Base-by-base conservation (phyloP, 2,113 vertebrate genomes). In the Odontesthes bonariensis region DNA sequence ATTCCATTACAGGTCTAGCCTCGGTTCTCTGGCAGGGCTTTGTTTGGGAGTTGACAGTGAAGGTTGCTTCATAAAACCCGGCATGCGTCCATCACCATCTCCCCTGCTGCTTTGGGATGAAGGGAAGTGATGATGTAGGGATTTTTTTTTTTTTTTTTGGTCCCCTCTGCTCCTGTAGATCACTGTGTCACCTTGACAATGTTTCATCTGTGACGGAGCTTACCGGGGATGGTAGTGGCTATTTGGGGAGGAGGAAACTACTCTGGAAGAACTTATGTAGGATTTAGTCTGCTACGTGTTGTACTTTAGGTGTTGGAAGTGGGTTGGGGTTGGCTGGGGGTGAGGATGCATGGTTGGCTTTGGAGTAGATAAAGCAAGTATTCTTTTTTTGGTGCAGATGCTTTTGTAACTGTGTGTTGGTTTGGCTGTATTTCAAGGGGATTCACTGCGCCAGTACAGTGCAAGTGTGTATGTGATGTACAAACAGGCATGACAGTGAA, bases 71-170 rank as follows among this genome's bases (percentile, higher is more conserved):
- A 62, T 80, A 75, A 87, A 87, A 82, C 81, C 27, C 61, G 42
- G 79, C 86, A 74, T 66, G 46, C 64, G 69, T 78, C 84, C 86
- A 74, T 85, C 79, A 51, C 63, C 46, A 12, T 89, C 61, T 78
- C 75, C 65, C 75, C 78, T 42, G 52, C 84, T 84, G 88, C 73
- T 87, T 65, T 53, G 71, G 80, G 77, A 84, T 88, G 79, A 86
- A 84, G 84, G 69, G 66, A 89, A 85, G 83, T 77, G 89, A 91
- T 92, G 91, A 94, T 84, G 84, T 55, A 56, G 91, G 89, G 67
- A 67, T 79, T 88, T 84, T 85, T 68, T 11, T 12, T 55, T 77
- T 82, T 75, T 5, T 6, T 33, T 38, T 5, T 10, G 35, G 35
- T 38, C 77, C 42, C 51, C 53, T 65, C 77, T 68, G 79, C 68